A percentile compares a stretch with the other conserved stretches of the same genome.
phyloP scores from a whole-genome alignment of 2,797 vertebrate genomes.

The Cuculus canorus region DNA sequence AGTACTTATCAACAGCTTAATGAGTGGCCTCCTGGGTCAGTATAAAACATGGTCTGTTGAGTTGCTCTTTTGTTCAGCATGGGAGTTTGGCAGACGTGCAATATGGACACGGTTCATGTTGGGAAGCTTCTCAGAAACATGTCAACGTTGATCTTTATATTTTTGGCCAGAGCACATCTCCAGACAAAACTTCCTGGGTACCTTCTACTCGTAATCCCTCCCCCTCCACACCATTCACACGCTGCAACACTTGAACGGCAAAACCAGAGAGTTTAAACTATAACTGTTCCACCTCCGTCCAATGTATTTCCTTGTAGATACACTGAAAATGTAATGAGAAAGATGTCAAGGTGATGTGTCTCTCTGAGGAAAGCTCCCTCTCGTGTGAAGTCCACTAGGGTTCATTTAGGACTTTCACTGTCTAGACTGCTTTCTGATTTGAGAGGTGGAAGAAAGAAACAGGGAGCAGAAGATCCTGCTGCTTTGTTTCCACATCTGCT shows the following conservation, averaged over 20 bases:
- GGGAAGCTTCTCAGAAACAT: not conserved
- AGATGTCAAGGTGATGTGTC: not conserved
- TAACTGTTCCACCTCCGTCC: not conserved
- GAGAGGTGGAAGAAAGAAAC: not conserved
- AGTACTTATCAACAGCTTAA: not conserved
- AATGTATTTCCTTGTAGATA: not conserved
- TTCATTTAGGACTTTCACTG: not conserved
- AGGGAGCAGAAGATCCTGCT: not conserved
- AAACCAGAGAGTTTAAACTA: not conserved
- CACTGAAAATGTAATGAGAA: not conserved
- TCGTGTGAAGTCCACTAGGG: not conserved
- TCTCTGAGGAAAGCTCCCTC: slow-evolving; percentile 40
- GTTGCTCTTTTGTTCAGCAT: not conserved
- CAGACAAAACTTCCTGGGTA: not conserved
- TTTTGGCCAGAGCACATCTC: not conserved
- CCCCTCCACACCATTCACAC: fast-evolving
- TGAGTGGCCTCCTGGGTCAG: not conserved
- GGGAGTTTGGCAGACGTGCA: not conserved
- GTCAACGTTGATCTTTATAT: not conserved
- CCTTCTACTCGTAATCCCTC: not conserved
- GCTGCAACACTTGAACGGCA: not conserved
- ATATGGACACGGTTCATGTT: fast-evolving
- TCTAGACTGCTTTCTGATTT: not conserved
- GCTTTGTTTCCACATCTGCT: not conserved
- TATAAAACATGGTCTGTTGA: not conserved